These are phyloP conservation scores for Alethe castanea DNA, from an alignment of 2,113 vertebrate genomes.

Conservation along the genomic window DNA sequence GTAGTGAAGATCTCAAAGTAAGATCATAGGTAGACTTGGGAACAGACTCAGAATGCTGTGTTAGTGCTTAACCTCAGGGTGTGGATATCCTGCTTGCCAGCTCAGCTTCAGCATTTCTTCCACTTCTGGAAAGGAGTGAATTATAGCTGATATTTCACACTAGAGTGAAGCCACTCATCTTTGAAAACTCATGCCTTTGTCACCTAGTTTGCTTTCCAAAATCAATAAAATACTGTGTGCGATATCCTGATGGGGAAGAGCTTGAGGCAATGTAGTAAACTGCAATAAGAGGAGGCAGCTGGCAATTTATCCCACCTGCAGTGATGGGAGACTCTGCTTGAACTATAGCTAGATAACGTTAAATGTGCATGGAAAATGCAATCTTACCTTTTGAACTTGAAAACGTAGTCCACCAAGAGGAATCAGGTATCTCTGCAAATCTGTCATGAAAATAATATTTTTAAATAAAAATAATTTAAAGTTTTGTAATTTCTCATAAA, in stretches of 20 bases:
- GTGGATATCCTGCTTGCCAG: neutral
- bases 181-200: neutral
- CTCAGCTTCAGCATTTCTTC: neutral
- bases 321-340: neutral
- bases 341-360: neutral
- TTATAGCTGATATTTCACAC: neutral
- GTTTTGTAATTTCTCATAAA: neutral
- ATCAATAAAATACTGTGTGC: neutral
- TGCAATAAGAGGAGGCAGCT: neutral
- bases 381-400: neutral
- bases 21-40: neutral
- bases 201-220: neutral
- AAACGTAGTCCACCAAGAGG: neutral
- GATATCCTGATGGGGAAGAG: neutral
- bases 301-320: neutral
- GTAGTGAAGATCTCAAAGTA: neutral
- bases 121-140: neutral
- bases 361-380: neutral
- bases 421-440: neutral
- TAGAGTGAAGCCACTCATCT: neutral
- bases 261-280: neutral
- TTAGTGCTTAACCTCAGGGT: neutral
- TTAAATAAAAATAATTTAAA: neutral
- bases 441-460: neutral
- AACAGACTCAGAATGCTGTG: neutral